Evolutionary conservation across 1,140 invertebrate species (phyloP).

Genomic region (Hycleus phaleratus): DNA sequence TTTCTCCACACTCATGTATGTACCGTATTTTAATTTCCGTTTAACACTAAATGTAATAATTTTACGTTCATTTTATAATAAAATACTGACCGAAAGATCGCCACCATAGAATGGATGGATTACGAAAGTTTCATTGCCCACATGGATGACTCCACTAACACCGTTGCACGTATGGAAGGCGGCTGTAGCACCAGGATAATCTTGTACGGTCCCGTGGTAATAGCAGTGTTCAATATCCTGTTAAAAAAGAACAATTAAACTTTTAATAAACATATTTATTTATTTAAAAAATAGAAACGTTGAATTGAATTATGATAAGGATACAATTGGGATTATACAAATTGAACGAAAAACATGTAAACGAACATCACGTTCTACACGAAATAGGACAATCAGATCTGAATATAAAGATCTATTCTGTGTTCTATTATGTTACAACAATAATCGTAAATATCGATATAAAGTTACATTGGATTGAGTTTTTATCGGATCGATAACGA

Average conservation of each 20-base stretch:
- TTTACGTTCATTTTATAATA: not conserved
- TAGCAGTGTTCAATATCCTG: constrained; percentile 95
- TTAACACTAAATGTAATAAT: not conserved
- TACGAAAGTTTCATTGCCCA: constrained; percentile 94
- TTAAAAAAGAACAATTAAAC: constrained; percentile 31
- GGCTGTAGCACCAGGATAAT: constrained; percentile 91
- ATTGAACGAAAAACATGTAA: too few species aligned
- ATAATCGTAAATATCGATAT: too few species aligned
- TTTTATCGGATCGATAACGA: too few species aligned
- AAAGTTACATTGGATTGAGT: too few species aligned
- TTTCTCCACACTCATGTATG: constrained; percentile 3
- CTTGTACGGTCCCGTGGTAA: constrained; percentile 90
- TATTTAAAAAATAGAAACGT: too few species aligned
- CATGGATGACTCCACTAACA: constrained; percentile 91
- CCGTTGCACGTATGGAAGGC: constrained; percentile 97
- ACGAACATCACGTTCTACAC: too few species aligned
- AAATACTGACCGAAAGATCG: constrained; percentile 85
- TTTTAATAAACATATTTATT: too few species aligned
- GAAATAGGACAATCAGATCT: too few species aligned
- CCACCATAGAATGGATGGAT: constrained; percentile 95
- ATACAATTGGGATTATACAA: too few species aligned
- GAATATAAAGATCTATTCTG: too few species aligned
- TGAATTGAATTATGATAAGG: too few species aligned
- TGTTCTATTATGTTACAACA: too few species aligned
- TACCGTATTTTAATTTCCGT: constrained; percentile 13